phyloP scores from a whole-genome alignment of 23 tunicate species.

The Ascidia mentula region DNA sequence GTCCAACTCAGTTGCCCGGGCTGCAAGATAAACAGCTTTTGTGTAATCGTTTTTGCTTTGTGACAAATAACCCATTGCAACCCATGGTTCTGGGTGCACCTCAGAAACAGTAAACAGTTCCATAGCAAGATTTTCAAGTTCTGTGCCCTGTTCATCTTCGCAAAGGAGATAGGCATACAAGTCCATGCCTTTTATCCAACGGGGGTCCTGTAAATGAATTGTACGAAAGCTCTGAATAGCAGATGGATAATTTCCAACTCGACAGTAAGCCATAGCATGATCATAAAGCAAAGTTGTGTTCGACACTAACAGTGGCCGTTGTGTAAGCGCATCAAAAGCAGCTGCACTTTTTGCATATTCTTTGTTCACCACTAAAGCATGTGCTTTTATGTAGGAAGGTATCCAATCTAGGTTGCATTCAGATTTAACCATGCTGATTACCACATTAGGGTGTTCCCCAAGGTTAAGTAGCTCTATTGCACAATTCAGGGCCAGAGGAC shows the following conservation, averaged over 20 bases:
- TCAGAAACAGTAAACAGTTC: slow-evolving; percentile 53
- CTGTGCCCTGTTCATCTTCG: slow-evolving; percentile 60
- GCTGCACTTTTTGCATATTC: slow-evolving; percentile 46
- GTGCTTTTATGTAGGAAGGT: slow-evolving; percentile 65
- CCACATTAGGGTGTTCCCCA: slow-evolving; percentile 80
- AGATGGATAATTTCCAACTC: slow-evolving; percentile 27
- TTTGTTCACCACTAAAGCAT: slow-evolving; percentile 43
- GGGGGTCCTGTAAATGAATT: slow-evolving; percentile 41
- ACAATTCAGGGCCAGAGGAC: slow-evolving; percentile 77
- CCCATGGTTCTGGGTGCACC: slow-evolving; percentile 83
- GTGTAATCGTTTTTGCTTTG: slow-evolving; percentile 43
- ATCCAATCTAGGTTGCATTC: slow-evolving; percentile 61
- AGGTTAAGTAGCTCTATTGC: slow-evolving; percentile 55
- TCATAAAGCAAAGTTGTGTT: slow-evolving; percentile 42
- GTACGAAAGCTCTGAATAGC: slow-evolving; percentile 50
- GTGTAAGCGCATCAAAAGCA: slow-evolving; percentile 33
- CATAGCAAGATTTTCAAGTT: slow-evolving; percentile 59
- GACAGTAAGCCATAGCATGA: slow-evolving; percentile 52
- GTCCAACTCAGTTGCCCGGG: slow-evolving; percentile 63
- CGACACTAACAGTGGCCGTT: slow-evolving; percentile 22
- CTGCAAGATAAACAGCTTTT: slow-evolving; percentile 63
- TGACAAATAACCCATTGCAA: slow-evolving; percentile 77
- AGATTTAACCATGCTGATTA: slow-evolving; percentile 41
- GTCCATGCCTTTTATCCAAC: slow-evolving; percentile 68
- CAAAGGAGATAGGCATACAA: slow-evolving; percentile 66